phyloP scores from a whole-genome alignment of 2,113 vertebrate genomes.

The Grantiella picta region DNA sequence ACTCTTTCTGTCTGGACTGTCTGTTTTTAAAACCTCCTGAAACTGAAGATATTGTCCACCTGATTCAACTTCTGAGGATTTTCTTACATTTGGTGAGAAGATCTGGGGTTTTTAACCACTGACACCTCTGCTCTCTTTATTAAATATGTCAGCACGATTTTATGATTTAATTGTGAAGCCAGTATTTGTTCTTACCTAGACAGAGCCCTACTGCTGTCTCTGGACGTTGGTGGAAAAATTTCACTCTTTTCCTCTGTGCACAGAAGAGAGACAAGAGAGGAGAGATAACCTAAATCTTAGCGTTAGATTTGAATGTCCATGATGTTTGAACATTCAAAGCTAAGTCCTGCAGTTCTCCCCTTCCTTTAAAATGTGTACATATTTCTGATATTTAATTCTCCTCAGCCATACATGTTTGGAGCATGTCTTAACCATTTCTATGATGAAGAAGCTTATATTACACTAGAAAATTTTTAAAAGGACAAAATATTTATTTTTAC shows the following conservation, averaged over 20 bases:
- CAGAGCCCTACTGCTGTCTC: background rate
- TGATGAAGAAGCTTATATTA: background rate
- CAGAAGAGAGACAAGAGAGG: background rate
- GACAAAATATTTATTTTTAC: background rate
- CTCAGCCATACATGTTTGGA: background rate
- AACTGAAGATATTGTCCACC: background rate
- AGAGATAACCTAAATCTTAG: background rate
- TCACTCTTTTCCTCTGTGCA: background rate
- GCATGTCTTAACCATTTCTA: background rate
- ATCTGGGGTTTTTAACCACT: background rate
- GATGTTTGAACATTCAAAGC: background rate
- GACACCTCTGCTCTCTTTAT: background rate
- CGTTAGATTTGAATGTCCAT: background rate
- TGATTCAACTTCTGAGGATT: background rate
- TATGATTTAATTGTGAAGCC: background rate
- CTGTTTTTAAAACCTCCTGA: background rate
- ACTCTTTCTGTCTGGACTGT: background rate
- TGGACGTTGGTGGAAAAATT: background rate
- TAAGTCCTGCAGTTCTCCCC: background rate
- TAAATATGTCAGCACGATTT: background rate
- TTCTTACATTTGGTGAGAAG: background rate
- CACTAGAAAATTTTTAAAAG: background rate
- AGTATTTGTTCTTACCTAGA: background rate
- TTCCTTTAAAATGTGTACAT: background rate
- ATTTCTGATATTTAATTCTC: background rate